phyloP scores from a whole-genome alignment of 2,113 vertebrate genomes.

The Phycodurus eques region DNA sequence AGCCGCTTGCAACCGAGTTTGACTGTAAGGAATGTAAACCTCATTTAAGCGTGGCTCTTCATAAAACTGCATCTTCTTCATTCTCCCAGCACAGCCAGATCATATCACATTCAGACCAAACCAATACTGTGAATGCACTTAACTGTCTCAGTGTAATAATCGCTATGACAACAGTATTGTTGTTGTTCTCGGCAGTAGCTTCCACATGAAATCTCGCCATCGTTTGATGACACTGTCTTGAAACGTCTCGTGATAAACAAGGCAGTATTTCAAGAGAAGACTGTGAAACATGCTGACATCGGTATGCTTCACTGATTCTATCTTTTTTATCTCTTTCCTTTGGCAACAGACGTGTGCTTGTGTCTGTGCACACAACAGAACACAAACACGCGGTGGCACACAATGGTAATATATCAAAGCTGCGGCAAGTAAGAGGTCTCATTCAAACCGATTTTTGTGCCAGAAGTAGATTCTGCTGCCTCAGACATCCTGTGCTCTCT shows the following conservation, averaged over 20 bases:
- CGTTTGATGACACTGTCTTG: background rate
- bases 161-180: constrained; percentile 10
- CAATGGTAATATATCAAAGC: constrained; percentile 32
- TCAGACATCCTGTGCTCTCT: constrained; percentile 36
- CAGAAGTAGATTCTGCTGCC: constrained; percentile 47
- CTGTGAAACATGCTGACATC: background rate
- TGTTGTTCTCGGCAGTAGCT: constrained; percentile 5
- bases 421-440: constrained; percentile 33
- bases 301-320: background rate
- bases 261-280: constrained; percentile 5
- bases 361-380: constrained; percentile 26
- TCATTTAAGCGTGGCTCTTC: background rate
- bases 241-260: constrained; percentile 23
- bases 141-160: constrained; percentile 5
- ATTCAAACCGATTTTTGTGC: constrained; percentile 44
- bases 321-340: constrained; percentile 42
- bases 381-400: constrained; percentile 19
- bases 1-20: constrained; percentile 3
- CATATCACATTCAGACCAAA: background rate
- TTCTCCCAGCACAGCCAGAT: background rate
- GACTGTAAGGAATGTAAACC: background rate
- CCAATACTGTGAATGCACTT: background rate
- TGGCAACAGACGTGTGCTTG: constrained; percentile 63
- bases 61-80: background rate
- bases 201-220: constrained; percentile 2